Base-by-base conservation (phyloP, 1,140 invertebrate species). In the Probaryconus sp. region DNA sequence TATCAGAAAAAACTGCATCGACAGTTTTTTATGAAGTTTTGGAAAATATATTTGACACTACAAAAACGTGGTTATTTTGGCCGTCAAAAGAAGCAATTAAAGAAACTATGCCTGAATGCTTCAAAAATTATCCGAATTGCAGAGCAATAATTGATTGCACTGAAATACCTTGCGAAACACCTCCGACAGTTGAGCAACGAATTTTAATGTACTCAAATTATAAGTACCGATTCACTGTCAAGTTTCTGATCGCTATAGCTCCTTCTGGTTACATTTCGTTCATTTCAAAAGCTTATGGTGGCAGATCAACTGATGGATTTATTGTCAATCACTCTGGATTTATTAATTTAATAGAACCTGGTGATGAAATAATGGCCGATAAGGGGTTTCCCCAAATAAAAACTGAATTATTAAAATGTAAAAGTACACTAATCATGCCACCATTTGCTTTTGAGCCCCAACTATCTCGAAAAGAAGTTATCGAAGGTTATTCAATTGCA, bases 301-400 rank as follows among this genome's bases (percentile, higher is more conserved):
- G 64, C 5, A 18, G 42, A 50, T 26, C 51, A 3, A 50, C 51
- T 16, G 43, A 68, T 24, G 43, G 5, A 30, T 58, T 38, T 33
- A 67, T 67, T n/a, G 38, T 18, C 6, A 56, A 45, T 53, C 37
- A 78, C 21, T 69, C 35, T 37, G 80, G 78, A 7, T 76, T 82
- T 45, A 37, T 79, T 24, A 50, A 81, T 26, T 35, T 61, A 14
- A 35, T 81, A 1, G 64, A 81, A 45, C 31, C 60, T 6, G 77
- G 67, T 30, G 79, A 83, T 69, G 37, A 55, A 14, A 50, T 83
- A 9, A 72, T 84, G 70, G 82, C 78, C 10, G 82, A 84, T 45
- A 71, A 77, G 38, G 77, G 81, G 1, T 82, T 84, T n/a, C n/a
- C 56, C 5, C 26, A 40, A 18, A 50, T 63, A 7, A 50, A 18